phyloP scores from a whole-genome alignment of 2,888 invertebrate species.

The Parnassius apollo region DNA sequence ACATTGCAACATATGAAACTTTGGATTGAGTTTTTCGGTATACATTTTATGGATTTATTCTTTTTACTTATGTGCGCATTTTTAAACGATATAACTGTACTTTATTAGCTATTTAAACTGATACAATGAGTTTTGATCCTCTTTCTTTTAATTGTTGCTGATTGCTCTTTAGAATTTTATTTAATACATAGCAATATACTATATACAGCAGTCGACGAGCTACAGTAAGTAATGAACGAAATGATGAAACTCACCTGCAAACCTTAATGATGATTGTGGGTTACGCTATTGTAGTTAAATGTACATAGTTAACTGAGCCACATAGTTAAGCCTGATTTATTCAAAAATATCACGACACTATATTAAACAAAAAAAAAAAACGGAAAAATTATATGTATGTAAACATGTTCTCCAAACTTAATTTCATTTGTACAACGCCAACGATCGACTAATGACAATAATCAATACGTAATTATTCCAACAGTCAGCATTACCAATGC shows the following conservation, averaged over 20 bases:
- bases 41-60: too few relatives aligned
- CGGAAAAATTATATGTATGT: too few relatives aligned
- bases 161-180: slow-evolving; percentile 7
- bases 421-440: too few relatives aligned
- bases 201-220: slow-evolving; percentile 1
- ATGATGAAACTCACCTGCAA: slow-evolving; percentile 11
- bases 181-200: background rate
- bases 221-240: slow-evolving; percentile 6
- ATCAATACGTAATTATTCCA: too few relatives aligned
- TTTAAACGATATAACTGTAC: background rate
- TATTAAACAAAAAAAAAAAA: too few relatives aligned
- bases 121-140: background rate
- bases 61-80: background rate
- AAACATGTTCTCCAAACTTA: too few relatives aligned
- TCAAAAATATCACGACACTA: too few relatives aligned
- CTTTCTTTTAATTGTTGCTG: background rate
- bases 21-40: background rate
- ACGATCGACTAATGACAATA: too few relatives aligned
- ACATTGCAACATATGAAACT: background rate
- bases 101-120: slow-evolving; percentile 2
- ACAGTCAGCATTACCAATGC: too few relatives aligned
- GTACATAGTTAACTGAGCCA: background rate
- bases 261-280: slow-evolving; percentile 18
- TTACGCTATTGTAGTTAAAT: slow-evolving; percentile 10
- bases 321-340: too few relatives aligned